Evolutionary conservation across 2,888 invertebrate species (phyloP).

Genomic region (Apodemia duryi): DNA sequence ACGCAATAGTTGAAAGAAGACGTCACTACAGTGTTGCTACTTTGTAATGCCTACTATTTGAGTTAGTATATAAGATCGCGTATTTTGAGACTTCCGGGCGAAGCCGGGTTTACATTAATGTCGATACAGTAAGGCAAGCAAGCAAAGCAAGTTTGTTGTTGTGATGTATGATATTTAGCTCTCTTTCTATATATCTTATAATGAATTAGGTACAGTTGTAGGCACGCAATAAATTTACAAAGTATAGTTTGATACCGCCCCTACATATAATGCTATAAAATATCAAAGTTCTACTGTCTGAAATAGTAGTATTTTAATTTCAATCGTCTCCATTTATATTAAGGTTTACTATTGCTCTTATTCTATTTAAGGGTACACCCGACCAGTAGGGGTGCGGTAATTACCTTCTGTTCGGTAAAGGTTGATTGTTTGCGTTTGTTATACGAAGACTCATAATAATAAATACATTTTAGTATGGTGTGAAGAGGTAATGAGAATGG

Average conservation of each 20-base stretch:
- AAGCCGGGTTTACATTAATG: no score
- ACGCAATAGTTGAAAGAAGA: no score
- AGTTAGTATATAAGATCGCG: no score
- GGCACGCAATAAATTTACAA: conserved; percentile 8
- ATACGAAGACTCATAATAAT: conserved; percentile 47
- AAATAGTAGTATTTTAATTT: neutral
- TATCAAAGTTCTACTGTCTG: conserved; percentile 22
- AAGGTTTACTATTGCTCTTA: conserved; percentile 32
- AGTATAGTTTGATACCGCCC: conserved; percentile 12
- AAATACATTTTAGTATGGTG: conserved; percentile 43
- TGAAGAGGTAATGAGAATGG: conserved; percentile 47
- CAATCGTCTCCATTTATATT: conserved; percentile 24
- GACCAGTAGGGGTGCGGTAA: conserved; percentile 54
- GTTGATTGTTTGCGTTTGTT: conserved; percentile 56
- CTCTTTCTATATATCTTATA: no score
- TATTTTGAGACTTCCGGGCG: no score
- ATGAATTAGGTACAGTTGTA: no score
- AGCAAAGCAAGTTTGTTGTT: no score
- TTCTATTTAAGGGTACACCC: conserved; percentile 42
- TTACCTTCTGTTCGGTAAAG: conserved; percentile 58
- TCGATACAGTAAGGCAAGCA: no score
- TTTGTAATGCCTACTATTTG: no score
- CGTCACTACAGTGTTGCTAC: no score
- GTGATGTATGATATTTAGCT: no score
- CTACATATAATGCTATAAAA: neutral